Evolutionary conservation across 2,797 vertebrate genomes (phyloP).

Genomic region (Oreortyx pictus): DNA sequence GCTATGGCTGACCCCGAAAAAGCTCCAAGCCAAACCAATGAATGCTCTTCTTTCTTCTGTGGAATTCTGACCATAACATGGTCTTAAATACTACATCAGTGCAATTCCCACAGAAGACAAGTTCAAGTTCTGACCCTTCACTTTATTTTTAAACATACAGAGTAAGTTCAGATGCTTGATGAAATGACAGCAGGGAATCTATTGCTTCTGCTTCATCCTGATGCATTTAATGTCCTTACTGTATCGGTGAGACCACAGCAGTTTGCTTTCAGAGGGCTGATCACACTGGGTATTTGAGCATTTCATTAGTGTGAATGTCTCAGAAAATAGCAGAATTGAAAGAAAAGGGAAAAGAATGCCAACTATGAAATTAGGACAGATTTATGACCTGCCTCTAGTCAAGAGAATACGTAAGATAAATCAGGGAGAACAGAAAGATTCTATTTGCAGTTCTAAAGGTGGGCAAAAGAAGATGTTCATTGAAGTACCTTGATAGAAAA

Average conservation of each 20-base stretch:
- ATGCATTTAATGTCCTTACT: not conserved
- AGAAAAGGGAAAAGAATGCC: not conserved
- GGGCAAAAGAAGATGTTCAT: constrained; percentile 18
- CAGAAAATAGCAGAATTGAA: not conserved
- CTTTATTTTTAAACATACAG: constrained; percentile 60
- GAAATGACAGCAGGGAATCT: not conserved
- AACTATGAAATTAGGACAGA: constrained; percentile 31
- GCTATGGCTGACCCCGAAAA: not conserved
- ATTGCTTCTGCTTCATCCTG: not conserved
- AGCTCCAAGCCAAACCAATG: not conserved
- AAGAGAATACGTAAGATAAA: not conserved
- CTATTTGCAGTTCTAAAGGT: not conserved
- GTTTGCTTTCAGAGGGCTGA: not conserved
- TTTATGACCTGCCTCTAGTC: constrained; percentile 3
- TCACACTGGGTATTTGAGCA: not conserved
- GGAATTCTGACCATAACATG: not conserved
- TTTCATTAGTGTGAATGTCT: not conserved
- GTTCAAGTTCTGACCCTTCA: constrained; percentile 54
- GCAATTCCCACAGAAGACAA: constrained; percentile 66
- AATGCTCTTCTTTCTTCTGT: not conserved
- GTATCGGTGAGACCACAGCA: not conserved
- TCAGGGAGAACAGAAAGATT: not conserved
- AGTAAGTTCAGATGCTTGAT: not conserved
- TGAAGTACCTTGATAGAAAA: constrained; percentile 58
- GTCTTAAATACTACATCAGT: not conserved